Evolutionary conservation across 2,888 invertebrate genomes (phyloP).

Genomic region (Cryptocephalus moraei): DNA sequence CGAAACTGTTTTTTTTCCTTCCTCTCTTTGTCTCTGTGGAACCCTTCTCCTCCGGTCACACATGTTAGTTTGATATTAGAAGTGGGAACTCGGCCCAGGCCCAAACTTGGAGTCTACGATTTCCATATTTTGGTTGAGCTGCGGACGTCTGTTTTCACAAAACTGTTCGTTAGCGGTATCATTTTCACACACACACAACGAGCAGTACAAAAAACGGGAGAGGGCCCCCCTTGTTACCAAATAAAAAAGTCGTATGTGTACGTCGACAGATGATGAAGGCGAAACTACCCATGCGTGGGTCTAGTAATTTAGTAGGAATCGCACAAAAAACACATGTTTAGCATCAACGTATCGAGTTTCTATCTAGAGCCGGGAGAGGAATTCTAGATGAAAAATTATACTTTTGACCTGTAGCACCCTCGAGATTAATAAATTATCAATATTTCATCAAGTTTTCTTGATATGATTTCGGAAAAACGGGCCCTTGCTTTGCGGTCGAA

Average conservation of each 20-base stretch:
- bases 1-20: slow-evolving; percentile 3
- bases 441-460: not conserved
- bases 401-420: not conserved
- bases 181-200: slow-evolving; percentile 10
- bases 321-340: not conserved
- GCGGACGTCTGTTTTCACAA: slow-evolving; percentile 8
- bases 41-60: slow-evolving; percentile 5
- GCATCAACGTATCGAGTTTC: too few relatives aligned
- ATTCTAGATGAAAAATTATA: not conserved
- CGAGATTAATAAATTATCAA: not conserved
- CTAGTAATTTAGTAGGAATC: not conserved
- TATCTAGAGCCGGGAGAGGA: too few relatives aligned
- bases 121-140: slow-evolving; percentile 1
- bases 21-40: slow-evolving; percentile 9
- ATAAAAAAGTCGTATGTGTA: not conserved
- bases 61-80: too few relatives aligned
- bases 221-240: too few relatives aligned
- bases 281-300: not conserved
- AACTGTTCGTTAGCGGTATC: slow-evolving; percentile 11
- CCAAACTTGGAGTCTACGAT: too few relatives aligned
- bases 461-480: too few relatives aligned
- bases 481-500: too few relatives aligned
- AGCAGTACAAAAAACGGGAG: slow-evolving; percentile 1
- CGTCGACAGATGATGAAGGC: not conserved
- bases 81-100: too few relatives aligned